Base-by-base conservation (phyloP, 2,888 invertebrate genomes). In the Sphaeridia pumilis region DNA sequence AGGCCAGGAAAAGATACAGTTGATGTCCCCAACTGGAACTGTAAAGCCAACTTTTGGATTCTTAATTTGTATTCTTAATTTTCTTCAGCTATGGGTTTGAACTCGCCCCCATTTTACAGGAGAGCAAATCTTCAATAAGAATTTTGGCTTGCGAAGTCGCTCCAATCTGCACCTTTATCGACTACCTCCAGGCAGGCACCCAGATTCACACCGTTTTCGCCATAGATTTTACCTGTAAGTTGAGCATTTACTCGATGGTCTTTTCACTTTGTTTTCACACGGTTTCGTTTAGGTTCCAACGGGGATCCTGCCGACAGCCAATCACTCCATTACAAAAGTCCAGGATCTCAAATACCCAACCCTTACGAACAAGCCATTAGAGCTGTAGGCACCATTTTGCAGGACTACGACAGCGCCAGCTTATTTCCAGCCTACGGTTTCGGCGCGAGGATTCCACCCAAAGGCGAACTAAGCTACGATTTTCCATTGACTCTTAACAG, bases 151-250 rank as follows among this genome's bases (percentile, higher is more conserved):
- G 61, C 26, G 58, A 57, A 55, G 49, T 61, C 12, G 54, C 58
- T 4, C 63, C 65, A 28, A 60, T 65, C 22, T 65, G 60, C 53
- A 70, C 76, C 4, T 79, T 79, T 66, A 66, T 78, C 55, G 78
- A 79, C 64, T 79, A 74, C 65, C 71, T 79, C 36, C 70, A 73
- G 57, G 75, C 74, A 44, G 77, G 78, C 35, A 72, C 71, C 26
- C 71, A 73, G 57, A 67, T 73, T 42, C 69, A 72, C 58, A 72
- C 71, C 56, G 70, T 71, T 24, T 68, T 73, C 55, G 72, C 72
- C 25, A 71, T 74, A 53, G 74, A 74, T 63, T 74, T 74, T 57
- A 74, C 74, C 53, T 71, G 71, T 71, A 62, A 61, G 61, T 43
- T 38, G 17, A 38, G 10, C 31, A n/a, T n/a, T n/a, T n/a, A n/a